Base-by-base conservation (phyloP, 1,140 invertebrate species). In the Drosophila biarmipes region DNA sequence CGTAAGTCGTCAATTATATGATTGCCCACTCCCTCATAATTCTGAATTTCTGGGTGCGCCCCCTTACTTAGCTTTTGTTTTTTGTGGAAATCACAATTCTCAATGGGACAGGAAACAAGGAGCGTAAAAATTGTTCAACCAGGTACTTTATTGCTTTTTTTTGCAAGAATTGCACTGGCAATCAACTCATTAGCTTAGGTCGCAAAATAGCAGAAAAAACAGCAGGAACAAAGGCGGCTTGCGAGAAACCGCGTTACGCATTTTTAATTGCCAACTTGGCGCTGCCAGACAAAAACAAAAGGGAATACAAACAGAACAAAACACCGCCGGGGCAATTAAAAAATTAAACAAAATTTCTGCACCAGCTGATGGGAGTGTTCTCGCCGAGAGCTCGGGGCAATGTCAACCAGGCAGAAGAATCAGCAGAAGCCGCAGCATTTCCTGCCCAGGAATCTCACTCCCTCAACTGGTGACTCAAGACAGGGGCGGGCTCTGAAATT, bases 201-300 rank as follows among this genome's bases (percentile, higher is more conserved):
- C 27, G 12, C 66, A 37, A 17, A 19, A 34, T 56, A 62, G 21
- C 24, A 53, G 43, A 45, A 45, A 51, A 66, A 40, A 51, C 6
- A 38, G 51, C 42, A 38, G 53, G 63, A 80, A 85, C 67, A 85
- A 86, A 85, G 74, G 29, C 63, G 68, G 51, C 46, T 52, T 51
- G 49, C 51, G 24, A 52, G 62, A 55, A 64, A 73, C 67, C 52
- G 78, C 68, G 55, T 86, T 90, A 90, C 86, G 86, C 80, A 90
- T 90, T 86, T 86, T 90, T 90, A 90, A 90, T 90, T 90, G 66
- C 67, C 75, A 78, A 76, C 79, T 79, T 75, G 69, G 56, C 19
- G 55, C 45, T 42, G 49, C 66, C 46, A 64, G 49, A 73, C 80
- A 72, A 85, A 49, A 67, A 52, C 29, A 62, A 72, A 43, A 12